phyloP scores from a whole-genome alignment of 1,140 invertebrate genomes.

The Magallana gigas region DNA sequence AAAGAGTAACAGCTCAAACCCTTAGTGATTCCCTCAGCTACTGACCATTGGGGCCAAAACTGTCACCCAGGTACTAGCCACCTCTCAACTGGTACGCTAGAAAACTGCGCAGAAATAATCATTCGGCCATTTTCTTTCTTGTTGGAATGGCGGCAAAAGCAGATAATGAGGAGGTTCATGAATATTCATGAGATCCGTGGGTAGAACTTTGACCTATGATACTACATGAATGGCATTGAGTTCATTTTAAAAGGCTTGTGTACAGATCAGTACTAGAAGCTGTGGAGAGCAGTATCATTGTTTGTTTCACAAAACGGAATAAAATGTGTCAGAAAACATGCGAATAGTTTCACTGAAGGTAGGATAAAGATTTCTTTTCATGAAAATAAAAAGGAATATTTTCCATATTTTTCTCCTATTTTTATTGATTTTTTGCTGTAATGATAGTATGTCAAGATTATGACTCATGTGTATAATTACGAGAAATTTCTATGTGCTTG shows the following conservation, averaged over 20 bases:
- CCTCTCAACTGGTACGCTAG: neutral
- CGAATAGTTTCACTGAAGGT: slow-evolving; percentile 21
- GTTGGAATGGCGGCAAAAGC: slow-evolving; percentile 4
- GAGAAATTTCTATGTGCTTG: neutral
- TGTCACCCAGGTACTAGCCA: neutral
- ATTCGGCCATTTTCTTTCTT: slow-evolving; percentile 23
- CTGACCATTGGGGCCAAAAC: neutral
- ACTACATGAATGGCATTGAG: slow-evolving; percentile 34
- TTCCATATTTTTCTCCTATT: neutral
- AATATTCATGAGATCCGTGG: slow-evolving; percentile 26
- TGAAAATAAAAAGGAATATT: neutral
- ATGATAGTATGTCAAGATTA: neutral
- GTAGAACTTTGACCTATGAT: slow-evolving; percentile 31
- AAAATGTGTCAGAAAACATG: slow-evolving; percentile 30
- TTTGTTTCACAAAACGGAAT: neutral
- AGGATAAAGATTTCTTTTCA: neutral
- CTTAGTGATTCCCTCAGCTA: neutral
- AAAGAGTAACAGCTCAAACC: neutral
- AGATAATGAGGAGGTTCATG: neutral
- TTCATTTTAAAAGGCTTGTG: slow-evolving; percentile 30
- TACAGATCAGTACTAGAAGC: slow-evolving; percentile 20
- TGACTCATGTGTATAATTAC: slow-evolving; percentile 34
- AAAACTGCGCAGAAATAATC: neutral
- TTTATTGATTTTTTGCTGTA: slow-evolving; percentile 22
- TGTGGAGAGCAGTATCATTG: slow-evolving; percentile 16